Conservation (phyloP, 2,888 invertebrate genomes). For the Yponomeuta sedellus region DNA sequence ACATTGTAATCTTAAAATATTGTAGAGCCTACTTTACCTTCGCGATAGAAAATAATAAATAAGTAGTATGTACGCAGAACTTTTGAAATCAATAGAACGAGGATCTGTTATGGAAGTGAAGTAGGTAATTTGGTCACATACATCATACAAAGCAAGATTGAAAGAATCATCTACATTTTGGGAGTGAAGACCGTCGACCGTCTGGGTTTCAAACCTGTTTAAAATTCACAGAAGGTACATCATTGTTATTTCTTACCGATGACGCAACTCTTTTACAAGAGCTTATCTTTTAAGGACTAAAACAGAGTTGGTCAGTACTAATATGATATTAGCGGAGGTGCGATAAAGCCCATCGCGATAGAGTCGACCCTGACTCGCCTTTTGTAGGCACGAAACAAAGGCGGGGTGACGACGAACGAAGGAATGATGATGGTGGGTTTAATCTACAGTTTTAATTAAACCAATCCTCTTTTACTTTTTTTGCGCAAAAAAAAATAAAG, state of each 20-base stretch:
- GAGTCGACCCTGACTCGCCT: not conserved
- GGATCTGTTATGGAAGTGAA: not conserved
- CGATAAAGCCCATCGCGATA: not conserved
- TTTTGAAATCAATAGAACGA: not conserved
- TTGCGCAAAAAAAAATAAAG: too few species aligned
- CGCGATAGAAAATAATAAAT: too few species aligned
- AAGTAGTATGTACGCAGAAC: too few species aligned
- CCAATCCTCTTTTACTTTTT: too few species aligned
- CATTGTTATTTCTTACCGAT: not conserved
- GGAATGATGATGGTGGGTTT: not conserved
- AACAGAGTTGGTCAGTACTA: not conserved
- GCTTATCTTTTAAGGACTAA: not conserved
- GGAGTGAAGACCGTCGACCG: not conserved
- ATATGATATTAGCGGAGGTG: not conserved
- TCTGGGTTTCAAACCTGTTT: not conserved
- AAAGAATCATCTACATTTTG: not conserved
- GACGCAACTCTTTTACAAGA: not conserved
- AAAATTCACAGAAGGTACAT: not conserved
- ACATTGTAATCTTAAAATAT: too few species aligned
- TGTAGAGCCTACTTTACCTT: too few species aligned
- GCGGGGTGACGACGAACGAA: not conserved
- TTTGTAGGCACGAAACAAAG: not conserved
- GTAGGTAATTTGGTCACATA: not conserved
- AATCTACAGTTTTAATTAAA: too few species aligned
- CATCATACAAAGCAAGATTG: not conserved